phyloP scores from a whole-genome alignment of 1,140 invertebrate genomes.

The Bombus waltoni region DNA sequence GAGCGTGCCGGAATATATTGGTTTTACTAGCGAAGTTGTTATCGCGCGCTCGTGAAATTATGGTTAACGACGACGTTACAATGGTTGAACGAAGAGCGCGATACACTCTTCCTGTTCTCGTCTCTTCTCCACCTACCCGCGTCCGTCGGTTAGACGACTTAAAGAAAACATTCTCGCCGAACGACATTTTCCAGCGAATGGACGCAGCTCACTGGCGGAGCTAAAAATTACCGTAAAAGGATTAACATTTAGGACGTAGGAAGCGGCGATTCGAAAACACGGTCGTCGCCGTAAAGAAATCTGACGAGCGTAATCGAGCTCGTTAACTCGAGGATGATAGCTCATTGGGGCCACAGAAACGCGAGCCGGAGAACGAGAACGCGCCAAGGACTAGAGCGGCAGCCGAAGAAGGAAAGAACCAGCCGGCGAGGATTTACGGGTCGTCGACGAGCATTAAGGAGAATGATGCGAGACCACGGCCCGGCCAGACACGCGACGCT shows the following conservation, averaged over 20 bases:
- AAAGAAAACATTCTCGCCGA: background rate
- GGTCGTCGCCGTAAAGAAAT: constrained; percentile 51
- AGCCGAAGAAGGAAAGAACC: constrained; percentile 7
- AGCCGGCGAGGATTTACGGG: constrained; percentile 58
- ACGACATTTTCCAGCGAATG: background rate
- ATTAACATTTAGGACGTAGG: background rate
- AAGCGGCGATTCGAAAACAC: background rate
- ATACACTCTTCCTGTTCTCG: background rate
- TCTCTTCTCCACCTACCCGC: background rate
- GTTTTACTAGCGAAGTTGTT: constrained; percentile 20
- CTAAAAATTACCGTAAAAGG: background rate
- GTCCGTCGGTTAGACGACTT: background rate
- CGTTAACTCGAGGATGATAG: constrained; percentile 61
- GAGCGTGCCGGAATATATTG: constrained; percentile 18
- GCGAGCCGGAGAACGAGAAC: background rate
- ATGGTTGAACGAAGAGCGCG: background rate
- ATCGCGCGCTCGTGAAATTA: constrained; percentile 27
- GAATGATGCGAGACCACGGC: constrained; percentile 63
- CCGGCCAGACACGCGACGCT: constrained; percentile 52
- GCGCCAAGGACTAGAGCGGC: background rate
- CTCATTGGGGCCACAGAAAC: constrained; percentile 27
- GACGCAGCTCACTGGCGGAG: no score
- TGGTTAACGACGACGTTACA: constrained; percentile 25
- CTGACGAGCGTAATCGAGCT: constrained; percentile 64
- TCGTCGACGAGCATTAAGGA: constrained; percentile 63